phyloP scores from a whole-genome alignment of 2,888 invertebrate genomes.

The Erebia palarica region DNA sequence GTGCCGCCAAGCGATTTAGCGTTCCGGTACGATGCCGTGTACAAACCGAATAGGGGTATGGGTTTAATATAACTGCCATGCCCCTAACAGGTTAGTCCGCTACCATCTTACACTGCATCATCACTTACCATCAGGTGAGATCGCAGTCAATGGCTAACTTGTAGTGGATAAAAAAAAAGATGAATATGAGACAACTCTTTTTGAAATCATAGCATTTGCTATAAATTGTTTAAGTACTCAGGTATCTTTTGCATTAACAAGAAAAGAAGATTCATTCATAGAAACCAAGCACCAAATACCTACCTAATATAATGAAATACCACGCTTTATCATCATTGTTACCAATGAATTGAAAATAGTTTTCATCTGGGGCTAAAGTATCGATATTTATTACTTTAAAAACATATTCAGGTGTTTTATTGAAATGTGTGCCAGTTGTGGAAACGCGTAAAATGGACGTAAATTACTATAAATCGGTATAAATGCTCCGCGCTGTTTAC shows the following conservation, averaged over 20 bases:
- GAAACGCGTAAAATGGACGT: slow-evolving; percentile 55
- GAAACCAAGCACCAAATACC: background rate
- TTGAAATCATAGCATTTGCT: too few species aligned
- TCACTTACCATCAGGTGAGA: too few species aligned
- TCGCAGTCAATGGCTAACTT: too few species aligned
- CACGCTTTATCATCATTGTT: background rate
- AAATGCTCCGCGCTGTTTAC: slow-evolving; percentile 43
- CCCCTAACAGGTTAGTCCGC: too few species aligned
- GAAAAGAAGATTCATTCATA: background rate
- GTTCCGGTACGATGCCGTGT: too few species aligned
- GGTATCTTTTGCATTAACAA: background rate
- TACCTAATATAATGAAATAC: too few species aligned
- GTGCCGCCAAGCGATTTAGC: too few species aligned
- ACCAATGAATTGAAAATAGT: slow-evolving; percentile 7
- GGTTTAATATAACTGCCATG: too few species aligned
- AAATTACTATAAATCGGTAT: slow-evolving; percentile 61
- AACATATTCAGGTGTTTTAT: slow-evolving; percentile 47
- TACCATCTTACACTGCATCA: too few species aligned
- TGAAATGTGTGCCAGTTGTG: slow-evolving; percentile 53
- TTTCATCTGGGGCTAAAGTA: slow-evolving; percentile 22
- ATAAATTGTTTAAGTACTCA: background rate
- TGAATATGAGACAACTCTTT: too few species aligned
- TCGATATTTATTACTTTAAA: slow-evolving; percentile 26
- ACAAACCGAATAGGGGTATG: too few species aligned
- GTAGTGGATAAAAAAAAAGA: too few species aligned